These are phyloP conservation scores for Sceloporus undulatus DNA, from an alignment of 2,113 vertebrate species.

Conservation along the genomic window DNA sequence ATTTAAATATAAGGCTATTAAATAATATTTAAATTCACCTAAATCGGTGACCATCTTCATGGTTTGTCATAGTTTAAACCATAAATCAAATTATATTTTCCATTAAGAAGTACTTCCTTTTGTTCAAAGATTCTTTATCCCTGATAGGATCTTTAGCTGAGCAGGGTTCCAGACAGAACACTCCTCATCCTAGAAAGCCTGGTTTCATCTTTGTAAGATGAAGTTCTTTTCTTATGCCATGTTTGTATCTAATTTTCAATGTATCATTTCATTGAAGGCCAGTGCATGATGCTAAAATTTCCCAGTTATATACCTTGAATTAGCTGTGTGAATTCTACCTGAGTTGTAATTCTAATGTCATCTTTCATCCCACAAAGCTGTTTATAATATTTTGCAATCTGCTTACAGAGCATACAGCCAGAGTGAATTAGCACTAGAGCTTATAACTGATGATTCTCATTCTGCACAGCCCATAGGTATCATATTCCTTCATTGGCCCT, in stretches of 20 bases:
- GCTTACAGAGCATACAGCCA: not conserved
- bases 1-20: not conserved
- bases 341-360: not conserved
- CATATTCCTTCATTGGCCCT: too few species aligned
- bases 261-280: not conserved
- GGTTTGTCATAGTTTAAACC: not conserved
- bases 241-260: not conserved
- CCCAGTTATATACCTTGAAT: not conserved
- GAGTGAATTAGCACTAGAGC: not conserved
- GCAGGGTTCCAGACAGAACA: not conserved
- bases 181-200: not conserved
- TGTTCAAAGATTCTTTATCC: too few species aligned
- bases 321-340: not conserved
- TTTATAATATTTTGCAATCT: constrained; percentile 7
- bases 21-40: not conserved
- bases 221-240: not conserved
- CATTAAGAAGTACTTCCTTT: not conserved
- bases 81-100: not conserved
- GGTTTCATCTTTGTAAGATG: not conserved
- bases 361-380: not conserved
- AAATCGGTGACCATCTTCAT: not conserved
- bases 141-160: not conserved
- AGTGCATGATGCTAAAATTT: not conserved
- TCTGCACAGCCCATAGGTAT: too few species aligned
- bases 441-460: not conserved